A percentile compares a stretch with the other conserved stretches of the same genome.
Conservation (phyloP, 2,797 vertebrate species). For the Myotis pilosus region DNA sequence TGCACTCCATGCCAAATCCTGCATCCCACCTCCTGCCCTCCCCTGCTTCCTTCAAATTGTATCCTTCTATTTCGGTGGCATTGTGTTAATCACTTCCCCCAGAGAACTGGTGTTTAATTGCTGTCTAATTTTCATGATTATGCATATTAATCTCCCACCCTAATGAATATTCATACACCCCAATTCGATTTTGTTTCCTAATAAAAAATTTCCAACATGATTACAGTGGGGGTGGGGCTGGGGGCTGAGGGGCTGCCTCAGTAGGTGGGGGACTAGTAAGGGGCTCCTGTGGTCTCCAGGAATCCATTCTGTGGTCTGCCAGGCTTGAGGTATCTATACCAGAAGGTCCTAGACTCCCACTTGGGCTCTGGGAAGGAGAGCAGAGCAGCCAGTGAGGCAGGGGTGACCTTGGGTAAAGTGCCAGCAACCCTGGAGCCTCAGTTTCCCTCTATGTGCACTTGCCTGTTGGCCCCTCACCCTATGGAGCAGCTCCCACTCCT, state of each 20-base stretch:
- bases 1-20: background rate
- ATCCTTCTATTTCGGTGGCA: slow-evolving; percentile 80
- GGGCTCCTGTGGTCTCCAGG: background rate
- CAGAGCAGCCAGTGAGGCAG: background rate
- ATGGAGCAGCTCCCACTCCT: no score
- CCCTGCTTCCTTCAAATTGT: slow-evolving; percentile 79
- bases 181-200: slow-evolving; percentile 94
- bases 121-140: slow-evolving; percentile 97
- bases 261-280: slow-evolving; percentile 41
- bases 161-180: slow-evolving; percentile 95
- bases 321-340: background rate
- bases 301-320: background rate
- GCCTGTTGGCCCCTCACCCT: no score
- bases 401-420: background rate
- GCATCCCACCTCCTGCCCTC: slow-evolving; percentile 46
- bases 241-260: slow-evolving; percentile 72
- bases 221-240: slow-evolving; percentile 56
- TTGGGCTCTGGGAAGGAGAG: rapidly evolving
- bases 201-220: slow-evolving; percentile 89
- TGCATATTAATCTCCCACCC: slow-evolving; percentile 94
- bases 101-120: slow-evolving; percentile 91
- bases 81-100: slow-evolving; percentile 81
- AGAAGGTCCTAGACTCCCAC: background rate
- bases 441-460: background rate
- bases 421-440: background rate